Evolutionary conservation across 30 jellyfish, hydroid and myxozoan species (phyloP).

Genomic region (Aurelia coerulea): DNA sequence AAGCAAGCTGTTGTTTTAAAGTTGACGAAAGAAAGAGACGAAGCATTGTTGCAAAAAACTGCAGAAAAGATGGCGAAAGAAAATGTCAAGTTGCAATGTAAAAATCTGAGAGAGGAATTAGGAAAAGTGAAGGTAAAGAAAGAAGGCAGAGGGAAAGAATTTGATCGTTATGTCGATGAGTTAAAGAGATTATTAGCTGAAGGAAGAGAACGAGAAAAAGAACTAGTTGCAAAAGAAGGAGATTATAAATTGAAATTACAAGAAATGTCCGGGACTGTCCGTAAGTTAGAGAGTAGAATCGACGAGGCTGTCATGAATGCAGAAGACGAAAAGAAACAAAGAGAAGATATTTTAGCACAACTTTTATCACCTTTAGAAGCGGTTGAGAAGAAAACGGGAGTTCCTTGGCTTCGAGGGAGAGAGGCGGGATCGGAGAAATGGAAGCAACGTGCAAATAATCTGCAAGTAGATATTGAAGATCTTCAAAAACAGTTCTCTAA

Average conservation of each 20-base stretch:
- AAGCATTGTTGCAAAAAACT: conserved; percentile 37
- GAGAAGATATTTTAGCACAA: conserved; percentile 55
- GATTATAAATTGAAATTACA: conserved; percentile 44
- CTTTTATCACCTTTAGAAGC: conserved; percentile 12
- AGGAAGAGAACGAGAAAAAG: conserved; percentile 39
- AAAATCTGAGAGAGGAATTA: conserved; percentile 29
- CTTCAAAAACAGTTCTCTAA: conserved; percentile 39
- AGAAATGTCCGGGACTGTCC: conserved; percentile 53
- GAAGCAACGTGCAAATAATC: conserved; percentile 40
- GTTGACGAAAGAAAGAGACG: conserved; percentile 48
- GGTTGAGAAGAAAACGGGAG: neutral
- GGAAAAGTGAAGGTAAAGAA: conserved; percentile 10
- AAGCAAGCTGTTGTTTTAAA: conserved; percentile 27
- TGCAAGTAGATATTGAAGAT: conserved; percentile 34
- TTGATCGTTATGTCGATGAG: conserved; percentile 34
- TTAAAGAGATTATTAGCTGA: conserved; percentile 32
- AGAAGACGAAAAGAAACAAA: conserved; percentile 43
- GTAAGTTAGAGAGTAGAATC: conserved; percentile 25
- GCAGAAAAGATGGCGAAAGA: conserved; percentile 60
- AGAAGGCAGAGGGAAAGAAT: conserved; percentile 13
- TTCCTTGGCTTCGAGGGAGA: neutral
- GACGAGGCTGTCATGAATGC: conserved; percentile 51
- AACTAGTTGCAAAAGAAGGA: conserved; percentile 27
- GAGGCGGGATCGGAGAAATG: conserved; percentile 29
- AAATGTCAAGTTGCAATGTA: conserved; percentile 39